A percentile compares a stretch with the other conserved stretches of the same genome.
Evolutionary conservation across 1,140 invertebrate species (phyloP).

Genomic region (Limonius californicus): DNA sequence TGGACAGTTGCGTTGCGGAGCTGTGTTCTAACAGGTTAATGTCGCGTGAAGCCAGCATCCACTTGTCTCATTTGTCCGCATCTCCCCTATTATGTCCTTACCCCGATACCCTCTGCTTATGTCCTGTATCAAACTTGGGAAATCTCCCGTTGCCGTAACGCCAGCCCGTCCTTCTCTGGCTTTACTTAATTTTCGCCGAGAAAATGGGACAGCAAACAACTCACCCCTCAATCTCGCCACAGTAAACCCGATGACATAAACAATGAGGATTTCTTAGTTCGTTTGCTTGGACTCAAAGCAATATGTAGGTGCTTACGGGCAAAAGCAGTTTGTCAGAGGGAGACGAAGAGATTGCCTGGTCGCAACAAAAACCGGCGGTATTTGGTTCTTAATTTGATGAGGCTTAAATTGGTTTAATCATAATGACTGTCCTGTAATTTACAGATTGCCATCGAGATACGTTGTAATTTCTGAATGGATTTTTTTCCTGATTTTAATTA

Average conservation of each 20-base stretch:
- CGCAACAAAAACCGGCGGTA: background rate
- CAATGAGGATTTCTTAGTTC: background rate
- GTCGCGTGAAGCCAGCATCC: slow-evolving; percentile 35
- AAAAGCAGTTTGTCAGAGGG: too few species aligned
- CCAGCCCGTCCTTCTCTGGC: background rate
- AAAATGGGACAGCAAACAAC: background rate
- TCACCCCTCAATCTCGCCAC: background rate
- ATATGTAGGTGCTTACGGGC: too few species aligned
- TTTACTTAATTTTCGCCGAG: background rate
- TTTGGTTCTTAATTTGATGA: slow-evolving; percentile 32
- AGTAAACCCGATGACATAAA: background rate
- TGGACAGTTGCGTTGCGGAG: slow-evolving; percentile 20
- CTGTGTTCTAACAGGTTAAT: slow-evolving; percentile 37
- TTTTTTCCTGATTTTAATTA: too few species aligned
- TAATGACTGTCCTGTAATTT: slow-evolving; percentile 28
- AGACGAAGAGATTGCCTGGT: background rate
- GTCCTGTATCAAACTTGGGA: background rate
- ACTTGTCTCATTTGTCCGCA: slow-evolving; percentile 28
- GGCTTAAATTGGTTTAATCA: slow-evolving; percentile 31
- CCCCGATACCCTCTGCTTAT: background rate
- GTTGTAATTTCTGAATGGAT: too few species aligned
- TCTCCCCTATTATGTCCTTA: slow-evolving; percentile 1
- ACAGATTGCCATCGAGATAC: slow-evolving; percentile 31
- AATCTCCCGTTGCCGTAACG: background rate
- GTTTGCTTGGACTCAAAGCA: background rate